Base-by-base conservation (phyloP, 2,797 vertebrate genomes). In the Melanogrammus aeglefinus region DNA sequence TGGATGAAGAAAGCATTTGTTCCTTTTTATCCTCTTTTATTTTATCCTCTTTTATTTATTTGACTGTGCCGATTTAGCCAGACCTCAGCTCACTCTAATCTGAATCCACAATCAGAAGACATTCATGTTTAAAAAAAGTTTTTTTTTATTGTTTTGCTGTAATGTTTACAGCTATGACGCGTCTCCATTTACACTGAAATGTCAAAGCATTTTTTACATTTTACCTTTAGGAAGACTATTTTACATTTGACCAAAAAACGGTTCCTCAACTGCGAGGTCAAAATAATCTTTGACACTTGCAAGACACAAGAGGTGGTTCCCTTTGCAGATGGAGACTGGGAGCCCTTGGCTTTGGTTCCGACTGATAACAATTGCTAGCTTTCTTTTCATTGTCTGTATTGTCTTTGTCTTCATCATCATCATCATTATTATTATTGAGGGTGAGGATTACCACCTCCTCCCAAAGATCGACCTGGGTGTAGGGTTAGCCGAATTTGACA, bases 361-460 rank as follows among this genome's bases (percentile, higher is more conserved):
- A 80, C 10, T 74, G 74, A 82, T 51, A 80, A 75, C 70, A 79
- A 81, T 77, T 79, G 72, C 31, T 36, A 71, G 77, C 77, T 83
- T 63, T 29, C 24, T 4, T n/a, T n/a, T 24, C 18, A 63, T 63
- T 63, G 0, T n/a, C 21, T 63, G 31, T 33, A 33, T 33, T 33
- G 31, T 63, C 6, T 63, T 63, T 63, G 8, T 31, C 51, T 76
- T 78, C 0, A 13, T 41, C 3, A 80, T 51, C 5, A 84, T 86
- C 80, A 69, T 78, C 0, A 44, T 44, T 44, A 80, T 21, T 5
- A 84, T 86, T 82, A 89, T 78, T 81, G 57, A 77, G 78, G 85
- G 82, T 82, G 78, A 85, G 79, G 79, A 79, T 0, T 12, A 36
- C n/a, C 57, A 21, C 57, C 21, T 63, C 57, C 57, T 63, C 21